These are phyloP conservation scores for Cydia amplana DNA, from an alignment of 1,140 invertebrate species.

Conservation along the genomic window DNA sequence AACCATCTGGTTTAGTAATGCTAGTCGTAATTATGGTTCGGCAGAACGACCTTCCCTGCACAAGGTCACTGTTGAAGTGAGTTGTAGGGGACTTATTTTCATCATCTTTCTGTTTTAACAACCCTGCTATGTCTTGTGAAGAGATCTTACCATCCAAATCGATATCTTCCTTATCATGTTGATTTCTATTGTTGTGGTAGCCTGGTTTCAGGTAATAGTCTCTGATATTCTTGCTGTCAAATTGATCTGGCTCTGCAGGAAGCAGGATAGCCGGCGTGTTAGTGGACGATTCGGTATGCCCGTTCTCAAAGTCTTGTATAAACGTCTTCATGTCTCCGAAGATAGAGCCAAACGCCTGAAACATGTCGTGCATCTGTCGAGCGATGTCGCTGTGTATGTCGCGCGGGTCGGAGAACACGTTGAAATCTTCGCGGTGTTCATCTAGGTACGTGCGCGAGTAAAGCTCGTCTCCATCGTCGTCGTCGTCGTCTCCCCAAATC, in stretches of 20 bases:
- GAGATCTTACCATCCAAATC: constrained; percentile 72
- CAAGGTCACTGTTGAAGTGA: constrained; percentile 59
- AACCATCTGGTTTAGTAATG: constrained; percentile 68
- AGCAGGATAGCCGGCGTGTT: constrained; percentile 39
- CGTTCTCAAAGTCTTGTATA: constrained; percentile 54
- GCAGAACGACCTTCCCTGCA: constrained; percentile 62
- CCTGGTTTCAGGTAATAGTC: constrained; percentile 72
- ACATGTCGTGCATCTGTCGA: constrained; percentile 67
- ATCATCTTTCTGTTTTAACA: constrained; percentile 61
- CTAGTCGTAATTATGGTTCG: constrained; percentile 73
- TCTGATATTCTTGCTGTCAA: constrained; percentile 56
- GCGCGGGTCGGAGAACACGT: constrained; percentile 49
- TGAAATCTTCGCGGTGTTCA: constrained; percentile 11
- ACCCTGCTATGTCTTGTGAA: constrained; percentile 66
- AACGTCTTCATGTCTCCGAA: constrained; percentile 66
- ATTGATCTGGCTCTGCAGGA: constrained; percentile 44
- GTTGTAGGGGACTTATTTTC: constrained; percentile 37
- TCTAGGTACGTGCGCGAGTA: constrained; percentile 57
- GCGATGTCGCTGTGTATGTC: constrained; percentile 61
- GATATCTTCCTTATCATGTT: constrained; percentile 53
- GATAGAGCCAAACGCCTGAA: constrained; percentile 62
- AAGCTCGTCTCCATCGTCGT: constrained; percentile 68
- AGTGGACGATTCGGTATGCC: constrained; percentile 43
- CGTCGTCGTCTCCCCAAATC: constrained; percentile 69
- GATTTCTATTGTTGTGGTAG: constrained; percentile 51